Base-by-base conservation (phyloP, 1,140 invertebrate genomes). In the Leptestheria dahalacensis region DNA sequence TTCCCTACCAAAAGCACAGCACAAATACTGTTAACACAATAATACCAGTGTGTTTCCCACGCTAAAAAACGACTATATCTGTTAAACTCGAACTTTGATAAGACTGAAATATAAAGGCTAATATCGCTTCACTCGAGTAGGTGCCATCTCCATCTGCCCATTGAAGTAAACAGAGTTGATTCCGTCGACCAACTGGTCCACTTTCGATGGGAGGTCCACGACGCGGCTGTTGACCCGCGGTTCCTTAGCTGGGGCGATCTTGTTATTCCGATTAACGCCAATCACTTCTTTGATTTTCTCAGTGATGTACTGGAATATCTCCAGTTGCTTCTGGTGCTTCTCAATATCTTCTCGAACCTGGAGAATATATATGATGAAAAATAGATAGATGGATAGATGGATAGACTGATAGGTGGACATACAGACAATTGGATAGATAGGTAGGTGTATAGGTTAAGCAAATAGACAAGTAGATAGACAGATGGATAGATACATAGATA, bases 141-240 rank as follows among this genome's bases (percentile, higher is more conserved):
- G n/a, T n/a, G n/a, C n/a, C n/a, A n/a, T n/a, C n/a, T n/a, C n/a
- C n/a, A n/a, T n/a, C n/a, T n/a, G n/a, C n/a, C 53, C 53, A 15
- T 20, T 56, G 26, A 56, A 56, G 41, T 56, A 56, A 26, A 56
- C 15, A 9, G 53, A 24, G 33, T 56, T 56, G 53, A 56, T 56
- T 10, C 4, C 25, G 3, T 26, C 23, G n/a, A 56, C 53, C 23
- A 56, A 56, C 26, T 29, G 53, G 4, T 56, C 53, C 1, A 56
- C 26, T 41, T 56, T 15, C 53, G 9, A 55, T 11, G 53, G 53
- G 12, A 56, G 26, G 2, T 56, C 53, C 12, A 21, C 21, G 12
- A 56, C 26, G 24, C 53, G 28, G 23, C 33, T 56, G 2, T 56
- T 56, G 23, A 28, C 20, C 26, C 20, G 3, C 41, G 41, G 33